phyloP scores from a whole-genome alignment of 37 sponge, comb jelly and placozoan genomes.

The Aplysina aerophoba region DNA sequence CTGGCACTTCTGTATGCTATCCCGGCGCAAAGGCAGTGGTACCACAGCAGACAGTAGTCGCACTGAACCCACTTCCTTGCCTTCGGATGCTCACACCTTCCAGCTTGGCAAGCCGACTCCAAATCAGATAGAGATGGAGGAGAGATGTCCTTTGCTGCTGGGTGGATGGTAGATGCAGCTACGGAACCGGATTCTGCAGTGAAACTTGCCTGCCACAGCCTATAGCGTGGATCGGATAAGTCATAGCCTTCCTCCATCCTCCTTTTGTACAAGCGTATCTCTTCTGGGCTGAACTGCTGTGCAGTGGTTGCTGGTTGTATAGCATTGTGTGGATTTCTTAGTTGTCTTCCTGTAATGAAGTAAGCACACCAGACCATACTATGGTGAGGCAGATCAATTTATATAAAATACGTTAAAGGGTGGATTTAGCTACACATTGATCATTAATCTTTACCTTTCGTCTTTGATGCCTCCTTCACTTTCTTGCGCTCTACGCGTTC shows the following conservation, averaged over 20 bases:
- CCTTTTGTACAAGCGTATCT: slow-evolving; percentile 7
- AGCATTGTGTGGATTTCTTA: neutral
- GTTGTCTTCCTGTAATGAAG: neutral
- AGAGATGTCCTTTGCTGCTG: neutral
- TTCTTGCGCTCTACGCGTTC: too few species aligned
- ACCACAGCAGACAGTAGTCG: too few species aligned
- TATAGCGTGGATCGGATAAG: neutral
- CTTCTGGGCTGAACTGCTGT: neutral
- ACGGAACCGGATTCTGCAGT: neutral
- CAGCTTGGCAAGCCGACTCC: neutral
- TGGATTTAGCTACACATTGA: too few species aligned
- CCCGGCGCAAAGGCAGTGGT: too few species aligned
- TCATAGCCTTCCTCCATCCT: neutral
- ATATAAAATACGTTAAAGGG: too few species aligned
- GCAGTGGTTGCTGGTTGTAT: neutral
- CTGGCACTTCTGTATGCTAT: too few species aligned
- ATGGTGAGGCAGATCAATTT: neutral
- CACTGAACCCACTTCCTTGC: too few species aligned
- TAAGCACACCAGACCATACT: neutral
- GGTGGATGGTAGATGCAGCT: neutral
- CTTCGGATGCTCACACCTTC: too few species aligned
- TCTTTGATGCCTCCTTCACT: too few species aligned
- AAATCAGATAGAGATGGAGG: neutral
- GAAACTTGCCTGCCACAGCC: slow-evolving; percentile 1
- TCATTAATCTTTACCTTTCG: too few species aligned